Evolutionary conservation across 2,888 invertebrate species (phyloP).

Genomic region (Chironomus tentans): DNA sequence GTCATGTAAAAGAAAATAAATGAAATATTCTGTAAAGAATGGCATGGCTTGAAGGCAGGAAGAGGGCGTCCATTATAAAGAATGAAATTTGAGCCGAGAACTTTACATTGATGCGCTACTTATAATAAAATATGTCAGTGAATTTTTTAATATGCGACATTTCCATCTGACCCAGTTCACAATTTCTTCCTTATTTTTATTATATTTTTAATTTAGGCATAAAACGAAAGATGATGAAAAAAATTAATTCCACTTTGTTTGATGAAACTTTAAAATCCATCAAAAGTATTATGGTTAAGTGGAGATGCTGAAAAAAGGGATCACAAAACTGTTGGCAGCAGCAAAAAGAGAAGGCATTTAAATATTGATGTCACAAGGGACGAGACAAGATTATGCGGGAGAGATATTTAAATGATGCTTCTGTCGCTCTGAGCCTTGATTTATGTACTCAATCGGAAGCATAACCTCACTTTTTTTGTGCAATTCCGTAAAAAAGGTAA

Average conservation of each 20-base stretch:
- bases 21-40: too few species aligned
- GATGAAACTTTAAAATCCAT: not conserved
- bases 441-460: too few species aligned
- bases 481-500: too few species aligned
- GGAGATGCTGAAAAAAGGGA: not conserved
- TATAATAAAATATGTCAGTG: too few species aligned
- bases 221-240: not conserved
- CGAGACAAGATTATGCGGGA: not conserved
- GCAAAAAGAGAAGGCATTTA: not conserved
- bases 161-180: not conserved
- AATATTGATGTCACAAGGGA: not conserved
- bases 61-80: too few species aligned
- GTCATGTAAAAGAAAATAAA: too few species aligned
- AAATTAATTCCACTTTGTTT: not conserved
- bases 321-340: not conserved
- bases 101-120: too few species aligned
- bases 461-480: too few species aligned
- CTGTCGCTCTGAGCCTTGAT: too few species aligned
- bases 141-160: not conserved
- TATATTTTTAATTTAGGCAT: not conserved
- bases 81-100: too few species aligned
- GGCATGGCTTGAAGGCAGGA: too few species aligned
- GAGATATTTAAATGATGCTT: too few species aligned
- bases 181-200: not conserved
- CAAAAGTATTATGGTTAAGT: not conserved